Evolutionary conservation across 1,140 invertebrate genomes (phyloP), one percentile per base, ranked within the genome.

Genomic region (Brachionus asplanchnoidis): DNA sequence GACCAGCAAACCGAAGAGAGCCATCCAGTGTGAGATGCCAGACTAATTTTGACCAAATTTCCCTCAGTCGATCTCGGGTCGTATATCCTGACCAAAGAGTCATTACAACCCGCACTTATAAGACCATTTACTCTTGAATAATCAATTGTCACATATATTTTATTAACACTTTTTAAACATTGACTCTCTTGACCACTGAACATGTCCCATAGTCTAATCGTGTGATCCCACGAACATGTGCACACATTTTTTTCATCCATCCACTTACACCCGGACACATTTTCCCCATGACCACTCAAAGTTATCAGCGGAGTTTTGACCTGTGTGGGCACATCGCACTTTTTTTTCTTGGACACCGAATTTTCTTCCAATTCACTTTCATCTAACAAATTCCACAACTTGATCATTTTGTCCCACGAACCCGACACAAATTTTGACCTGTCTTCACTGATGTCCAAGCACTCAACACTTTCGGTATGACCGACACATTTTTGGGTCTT

Each of bases 181-280:
- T 86, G 85, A 28, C 87, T 87, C 80, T 88, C 86, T 77, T 82
- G 70, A 23, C 87, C 94, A 40, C 94, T 88, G 89, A 96, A 93
- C 26, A 95, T 91, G 90, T 99, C 97, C 97, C 97, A 99, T 3
- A 97, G 87, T 89, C 94, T 94, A 9, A 99, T 90, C 0, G 96
- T 95, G 87, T 99, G 96, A 91, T 99, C 97, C 96, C 96, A 97
- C 0, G 95, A 94, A 86, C 93, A 92, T 0, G 95, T 95, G 12
- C 95, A 92, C 2, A 98, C 88, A 84, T 90, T 88, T 53, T 92
- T 90, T 77, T 91, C 91, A 85, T 94, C 93, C 84, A 94, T 92
- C 96, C 96, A 99, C 60, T 93, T 91, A 0, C 95, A 91, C 0
- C 93, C 92, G 7, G 94, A 95, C 7, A 99, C 92, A 20, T 93